These are phyloP conservation scores for Micrasema minimum DNA, from an alignment of 1,140 invertebrate species.

Conservation along the genomic window DNA sequence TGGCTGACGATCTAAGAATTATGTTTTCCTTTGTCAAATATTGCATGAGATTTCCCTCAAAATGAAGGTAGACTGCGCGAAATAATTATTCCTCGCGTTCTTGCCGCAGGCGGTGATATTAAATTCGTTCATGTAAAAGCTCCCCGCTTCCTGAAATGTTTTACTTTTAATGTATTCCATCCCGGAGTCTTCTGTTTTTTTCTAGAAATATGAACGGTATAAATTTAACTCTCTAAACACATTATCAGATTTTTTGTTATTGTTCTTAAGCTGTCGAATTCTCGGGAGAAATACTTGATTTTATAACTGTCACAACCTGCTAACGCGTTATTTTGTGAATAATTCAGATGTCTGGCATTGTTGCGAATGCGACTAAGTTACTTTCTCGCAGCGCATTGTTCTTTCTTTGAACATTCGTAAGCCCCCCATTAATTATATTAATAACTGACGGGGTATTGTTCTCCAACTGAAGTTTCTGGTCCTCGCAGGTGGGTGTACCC, in stretches of 20 bases:
- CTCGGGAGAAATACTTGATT: too few species aligned
- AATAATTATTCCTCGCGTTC: constrained; percentile 4
- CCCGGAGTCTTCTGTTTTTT: neutral
- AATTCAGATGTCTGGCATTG: neutral
- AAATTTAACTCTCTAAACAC: too few species aligned
- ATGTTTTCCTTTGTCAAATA: constrained; percentile 24
- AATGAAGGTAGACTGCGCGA: neutral
- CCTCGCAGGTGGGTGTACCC: neutral
- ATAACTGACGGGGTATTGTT: constrained; percentile 33
- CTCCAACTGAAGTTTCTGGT: constrained; percentile 19
- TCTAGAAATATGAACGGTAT: neutral
- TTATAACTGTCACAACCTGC: too few species aligned
- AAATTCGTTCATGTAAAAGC: neutral
- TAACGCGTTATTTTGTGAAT: neutral
- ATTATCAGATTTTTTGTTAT: too few species aligned
- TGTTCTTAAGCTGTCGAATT: too few species aligned
- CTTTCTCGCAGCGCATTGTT: neutral
- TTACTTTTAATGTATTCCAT: neutral
- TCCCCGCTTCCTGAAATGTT: neutral
- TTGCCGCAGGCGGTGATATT: neutral
- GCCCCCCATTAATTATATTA: constrained; percentile 33
- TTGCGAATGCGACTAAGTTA: constrained; percentile 16
- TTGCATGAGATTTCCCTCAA: neutral
- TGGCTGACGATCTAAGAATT: neutral
- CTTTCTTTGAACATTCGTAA: constrained; percentile 8